Conservation (phyloP, 35 echinoderm and acorn worm genomes). For the Stichopus chloronotus region DNA sequence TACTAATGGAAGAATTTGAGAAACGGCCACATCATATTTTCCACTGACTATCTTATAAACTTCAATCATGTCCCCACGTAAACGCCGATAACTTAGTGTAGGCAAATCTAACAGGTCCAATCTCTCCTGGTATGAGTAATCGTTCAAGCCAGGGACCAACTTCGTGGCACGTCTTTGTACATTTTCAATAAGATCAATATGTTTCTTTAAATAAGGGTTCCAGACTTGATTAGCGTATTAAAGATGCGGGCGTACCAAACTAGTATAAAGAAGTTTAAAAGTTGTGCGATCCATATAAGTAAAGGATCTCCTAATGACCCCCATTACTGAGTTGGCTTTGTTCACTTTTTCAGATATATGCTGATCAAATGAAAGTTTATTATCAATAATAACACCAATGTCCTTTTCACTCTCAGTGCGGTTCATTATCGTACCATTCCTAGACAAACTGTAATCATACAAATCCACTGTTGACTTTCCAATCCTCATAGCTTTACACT, state of each 20-base stretch:
- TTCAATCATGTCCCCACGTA: too few relatives aligned
- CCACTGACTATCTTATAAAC: too few relatives aligned
- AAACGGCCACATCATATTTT: too few relatives aligned
- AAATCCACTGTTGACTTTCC: not conserved
- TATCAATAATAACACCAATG: too few relatives aligned
- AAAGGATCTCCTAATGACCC: not conserved
- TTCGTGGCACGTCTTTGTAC: too few relatives aligned
- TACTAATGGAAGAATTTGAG: too few relatives aligned
- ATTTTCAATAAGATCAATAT: not conserved
- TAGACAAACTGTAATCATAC: not conserved
- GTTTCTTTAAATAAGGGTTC: slow-evolving; percentile 3
- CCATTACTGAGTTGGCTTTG: not conserved
- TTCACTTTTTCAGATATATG: too few relatives aligned
- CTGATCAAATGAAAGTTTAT: too few relatives aligned
- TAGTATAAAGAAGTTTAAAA: slow-evolving; percentile 1
- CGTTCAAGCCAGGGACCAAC: too few relatives aligned
- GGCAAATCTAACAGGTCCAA: too few relatives aligned
- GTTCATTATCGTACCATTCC: not conserved
- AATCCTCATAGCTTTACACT: slow-evolving; percentile 17
- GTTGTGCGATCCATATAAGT: slow-evolving; percentile 9
- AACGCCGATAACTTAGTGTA: too few relatives aligned
- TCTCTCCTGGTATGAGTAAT: too few relatives aligned
- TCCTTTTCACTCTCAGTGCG: slow-evolving; percentile 18
- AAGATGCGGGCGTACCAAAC: not conserved
- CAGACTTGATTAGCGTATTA: not conserved